Percentiles rank a stretch among this genome's conserved stretches.
Evolutionary conservation across 2,888 invertebrate species (phyloP).

Genomic region (Ptycholaimellus sp.): DNA sequence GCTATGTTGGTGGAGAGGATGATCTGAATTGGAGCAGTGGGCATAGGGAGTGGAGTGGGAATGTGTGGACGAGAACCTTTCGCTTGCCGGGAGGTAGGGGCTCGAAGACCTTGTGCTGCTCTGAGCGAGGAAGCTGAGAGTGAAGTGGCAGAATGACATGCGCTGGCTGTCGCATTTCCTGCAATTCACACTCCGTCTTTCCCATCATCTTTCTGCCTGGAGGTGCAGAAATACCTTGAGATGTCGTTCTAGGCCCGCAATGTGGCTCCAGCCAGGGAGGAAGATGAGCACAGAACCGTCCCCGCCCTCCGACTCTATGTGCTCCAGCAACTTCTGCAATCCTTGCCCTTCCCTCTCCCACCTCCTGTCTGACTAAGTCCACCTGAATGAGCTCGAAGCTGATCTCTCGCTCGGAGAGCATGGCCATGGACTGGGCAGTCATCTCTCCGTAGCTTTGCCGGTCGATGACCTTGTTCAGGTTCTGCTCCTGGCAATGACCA

Average conservation of each 20-base stretch:
- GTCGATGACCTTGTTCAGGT: constrained; percentile 39
- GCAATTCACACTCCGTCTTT: not conserved
- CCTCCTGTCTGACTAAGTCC: not conserved
- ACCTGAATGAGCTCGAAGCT: constrained; percentile 71
- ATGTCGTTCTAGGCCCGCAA: constrained; percentile 65
- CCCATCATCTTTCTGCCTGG: not conserved
- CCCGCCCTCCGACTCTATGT: constrained; percentile 32
- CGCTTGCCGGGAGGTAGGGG: constrained; percentile 44
- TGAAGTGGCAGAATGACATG: constrained; percentile 60
- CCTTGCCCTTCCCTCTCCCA: not conserved
- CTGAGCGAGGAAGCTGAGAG: constrained; percentile 80
- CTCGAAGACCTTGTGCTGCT: constrained; percentile 70
- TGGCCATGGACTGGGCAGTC: constrained; percentile 29
- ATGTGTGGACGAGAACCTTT: not conserved
- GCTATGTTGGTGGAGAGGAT: constrained; percentile 93
- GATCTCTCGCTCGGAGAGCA: constrained; percentile 72
- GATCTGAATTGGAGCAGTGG: constrained; percentile 36
- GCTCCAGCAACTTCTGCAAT: constrained; percentile 36
- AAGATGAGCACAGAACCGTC: constrained; percentile 75
- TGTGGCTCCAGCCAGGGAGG: constrained; percentile 87
- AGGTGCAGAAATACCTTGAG: constrained; percentile 33
- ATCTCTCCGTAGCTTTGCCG: constrained; percentile 24
- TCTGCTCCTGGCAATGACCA: constrained; percentile 27
- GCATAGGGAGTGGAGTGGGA: not conserved
- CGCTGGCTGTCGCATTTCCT: not conserved